A percentile compares a stretch with the other conserved stretches of the same genome.
phyloP scores from a whole-genome alignment of 2,113 vertebrate species.

The Ibidorhyncha struthersii region DNA sequence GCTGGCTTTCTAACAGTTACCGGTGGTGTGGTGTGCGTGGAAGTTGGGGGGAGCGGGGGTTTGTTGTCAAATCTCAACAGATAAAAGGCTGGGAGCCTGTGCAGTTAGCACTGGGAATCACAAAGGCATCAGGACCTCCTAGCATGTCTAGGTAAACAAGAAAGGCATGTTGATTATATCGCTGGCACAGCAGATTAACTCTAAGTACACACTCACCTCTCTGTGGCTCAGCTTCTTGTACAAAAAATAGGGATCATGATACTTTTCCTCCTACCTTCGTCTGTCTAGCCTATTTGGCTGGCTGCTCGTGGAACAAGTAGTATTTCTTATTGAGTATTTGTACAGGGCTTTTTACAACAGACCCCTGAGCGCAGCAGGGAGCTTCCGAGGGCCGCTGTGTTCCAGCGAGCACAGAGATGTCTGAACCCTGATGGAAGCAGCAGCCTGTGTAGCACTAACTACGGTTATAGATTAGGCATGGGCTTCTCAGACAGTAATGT shows the following conservation, averaged over 20 bases:
- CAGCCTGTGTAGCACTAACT: neutral
- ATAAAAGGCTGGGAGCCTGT: neutral
- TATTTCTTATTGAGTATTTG: neutral
- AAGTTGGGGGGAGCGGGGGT: neutral
- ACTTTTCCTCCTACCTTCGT: neutral
- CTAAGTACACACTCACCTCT: neutral
- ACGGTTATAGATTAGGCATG: neutral
- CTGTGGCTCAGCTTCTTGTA: neutral
- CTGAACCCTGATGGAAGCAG: neutral
- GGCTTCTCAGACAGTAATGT: neutral
- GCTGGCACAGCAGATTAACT: neutral
- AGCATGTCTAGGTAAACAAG: neutral
- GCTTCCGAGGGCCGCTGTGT: neutral
- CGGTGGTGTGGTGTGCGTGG: rapidly evolving
- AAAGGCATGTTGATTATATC: neutral
- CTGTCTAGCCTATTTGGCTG: neutral
- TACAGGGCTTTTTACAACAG: neutral
- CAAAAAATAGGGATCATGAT: neutral
- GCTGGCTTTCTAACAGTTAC: neutral
- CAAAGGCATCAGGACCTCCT: neutral
- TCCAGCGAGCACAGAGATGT: rapidly evolving
- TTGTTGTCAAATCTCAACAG: neutral
- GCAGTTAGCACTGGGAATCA: neutral
- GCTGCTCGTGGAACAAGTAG: neutral
- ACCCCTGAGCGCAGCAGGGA: neutral